A percentile compares a stretch with the other conserved stretches of the same genome.
phyloP scores from a whole-genome alignment of 2,797 vertebrate genomes.

The Xiphorhynchus erythropygius region DNA sequence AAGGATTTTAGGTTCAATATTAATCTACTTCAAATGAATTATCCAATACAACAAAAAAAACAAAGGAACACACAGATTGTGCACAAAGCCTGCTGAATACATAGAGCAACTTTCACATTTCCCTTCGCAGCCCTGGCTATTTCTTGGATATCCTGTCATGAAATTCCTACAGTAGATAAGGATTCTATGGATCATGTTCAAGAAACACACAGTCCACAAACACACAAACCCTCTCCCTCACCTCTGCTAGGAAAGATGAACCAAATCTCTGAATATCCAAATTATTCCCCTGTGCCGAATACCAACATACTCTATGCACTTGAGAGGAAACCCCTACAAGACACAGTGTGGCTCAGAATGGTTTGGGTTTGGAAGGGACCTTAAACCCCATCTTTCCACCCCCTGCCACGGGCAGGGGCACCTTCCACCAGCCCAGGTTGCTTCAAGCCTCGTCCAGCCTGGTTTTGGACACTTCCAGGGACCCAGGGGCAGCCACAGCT shows the following conservation, averaged over 20 bases:
- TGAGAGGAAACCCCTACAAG: not conserved
- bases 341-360: rapidly evolving
- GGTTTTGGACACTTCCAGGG: not conserved
- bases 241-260: not conserved
- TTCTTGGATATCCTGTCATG: not conserved
- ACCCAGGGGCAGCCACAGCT: not conserved
- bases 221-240: not conserved
- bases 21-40: not conserved
- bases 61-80: not conserved
- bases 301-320: not conserved
- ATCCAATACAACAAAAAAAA: not conserved
- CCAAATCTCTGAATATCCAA: not conserved
- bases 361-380: not conserved
- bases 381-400: not conserved
- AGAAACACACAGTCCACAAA: not conserved
- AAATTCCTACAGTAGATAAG: not conserved
- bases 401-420: not conserved
- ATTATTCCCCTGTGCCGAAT: not conserved
- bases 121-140: not conserved
- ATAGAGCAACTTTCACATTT: not conserved
- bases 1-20: not conserved
- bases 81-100: not conserved
- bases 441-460: rapidly evolving
- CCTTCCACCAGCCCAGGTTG: rapidly evolving
- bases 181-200: rapidly evolving